Evolutionary conservation across 2,113 vertebrate genomes (phyloP), one percentile per base, ranked within the genome.

Genomic region (Lepidothrix coronata): DNA sequence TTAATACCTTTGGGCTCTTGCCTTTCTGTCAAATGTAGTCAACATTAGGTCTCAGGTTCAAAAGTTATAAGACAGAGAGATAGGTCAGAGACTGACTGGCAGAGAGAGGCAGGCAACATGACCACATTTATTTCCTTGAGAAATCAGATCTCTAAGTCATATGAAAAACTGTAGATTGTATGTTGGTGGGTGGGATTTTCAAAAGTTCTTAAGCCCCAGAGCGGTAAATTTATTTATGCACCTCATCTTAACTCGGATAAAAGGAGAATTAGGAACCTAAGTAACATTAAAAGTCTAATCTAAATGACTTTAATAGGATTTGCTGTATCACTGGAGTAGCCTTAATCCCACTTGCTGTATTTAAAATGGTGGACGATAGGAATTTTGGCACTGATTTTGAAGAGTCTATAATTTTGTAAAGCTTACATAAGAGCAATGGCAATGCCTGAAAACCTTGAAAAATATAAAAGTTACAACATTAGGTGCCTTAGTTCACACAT

Each of bases 301-400:
- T 82, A 91, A 95, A 89, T 65, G 3, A 68, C 31, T 94, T 57
- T 58, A 89, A 93, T 51, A 66, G 72, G 82, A 93, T 94, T 93
- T 91, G 39, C 59, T 73, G 8, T 91, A 82, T 96, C 72, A 62
- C 25, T 83, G 54, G 63, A 76, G 62, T 57, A 95, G 44, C 59
- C 67, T 89, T 85, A 79, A 91, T 77, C 57, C 48, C n/a, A 55
- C 55, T 72, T 65, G 37, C 46, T 93, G 55, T 83, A 74, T 84
- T 93, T 93, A 86, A 94, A 94, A 67, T n/a, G 8, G 39, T 77
- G 88, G 48, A 51, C 0, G 0, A 51, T 15, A 48, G 17, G 21
- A 51, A 19, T 61, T 76, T 82, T 57, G 61, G 21, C 49, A 62
- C 23, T 61, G 37, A 72, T 85, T 93, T 91, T 66, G n/a, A 61